Percentiles rank a stretch among this genome's conserved stretches.
These are phyloP conservation scores for Drosophila sturtevanti DNA, from an alignment of 1,140 invertebrate species.

Conservation along the genomic window DNA sequence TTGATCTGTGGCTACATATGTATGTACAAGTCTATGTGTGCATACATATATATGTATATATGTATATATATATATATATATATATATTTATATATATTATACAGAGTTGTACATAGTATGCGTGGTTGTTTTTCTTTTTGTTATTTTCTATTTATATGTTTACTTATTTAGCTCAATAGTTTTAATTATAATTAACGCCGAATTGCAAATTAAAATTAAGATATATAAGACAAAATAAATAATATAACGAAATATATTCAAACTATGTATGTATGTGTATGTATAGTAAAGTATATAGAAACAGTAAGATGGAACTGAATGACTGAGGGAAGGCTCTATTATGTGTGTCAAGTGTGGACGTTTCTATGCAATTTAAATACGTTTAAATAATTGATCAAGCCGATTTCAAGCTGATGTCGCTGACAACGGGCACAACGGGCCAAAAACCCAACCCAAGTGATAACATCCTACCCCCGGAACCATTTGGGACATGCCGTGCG, in stretches of 20 bases:
- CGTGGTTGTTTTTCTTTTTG: constrained; percentile 12
- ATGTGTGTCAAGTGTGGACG: constrained; percentile 18
- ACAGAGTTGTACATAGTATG: too few species aligned
- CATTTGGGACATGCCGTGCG: constrained; percentile 53
- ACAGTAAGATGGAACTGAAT: neutral
- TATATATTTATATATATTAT: constrained; percentile 1
- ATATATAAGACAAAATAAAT: constrained; percentile 9
- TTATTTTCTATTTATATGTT: constrained; percentile 45
- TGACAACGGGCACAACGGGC: constrained; percentile 34
- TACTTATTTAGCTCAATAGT: constrained; percentile 67
- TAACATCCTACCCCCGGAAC: neutral
- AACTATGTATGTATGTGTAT: neutral
- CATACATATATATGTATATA: constrained; percentile 17
- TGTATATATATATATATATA: constrained; percentile 14
- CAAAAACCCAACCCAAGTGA: neutral
- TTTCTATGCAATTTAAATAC: constrained; percentile 23
- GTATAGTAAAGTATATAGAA: too few species aligned
- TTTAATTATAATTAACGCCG: constrained; percentile 79
- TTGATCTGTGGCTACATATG: constrained; percentile 53
- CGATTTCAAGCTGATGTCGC: constrained; percentile 22
- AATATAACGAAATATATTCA: neutral
- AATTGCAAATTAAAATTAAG: constrained; percentile 56
- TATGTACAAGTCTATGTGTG: too few species aligned
- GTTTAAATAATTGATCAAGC: constrained; percentile 73
- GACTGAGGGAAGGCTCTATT: neutral